Evolutionary conservation across 1,140 invertebrate species (phyloP), one percentile per base, ranked within the genome.

Genomic region (Pissodes strobi): DNA sequence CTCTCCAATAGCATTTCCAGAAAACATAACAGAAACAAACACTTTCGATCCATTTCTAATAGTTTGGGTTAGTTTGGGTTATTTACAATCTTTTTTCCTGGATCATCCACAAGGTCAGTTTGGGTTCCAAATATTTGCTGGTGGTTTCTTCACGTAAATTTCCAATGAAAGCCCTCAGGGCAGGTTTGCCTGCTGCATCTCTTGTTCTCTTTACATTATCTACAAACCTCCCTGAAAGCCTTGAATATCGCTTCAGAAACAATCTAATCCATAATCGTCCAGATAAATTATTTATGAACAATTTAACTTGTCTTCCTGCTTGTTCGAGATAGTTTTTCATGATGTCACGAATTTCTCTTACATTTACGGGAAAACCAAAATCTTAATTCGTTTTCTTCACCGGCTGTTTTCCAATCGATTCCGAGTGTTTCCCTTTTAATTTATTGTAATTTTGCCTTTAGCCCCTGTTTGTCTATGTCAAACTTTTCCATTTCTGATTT

Each of bases 211-310:
- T 60, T n/a, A 60, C 27, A 37, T 60, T 60, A 9, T 57, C 18
- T 9, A 8, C 22, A n/a, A 60, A 27, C 10, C 58, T 2, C 6
- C 4, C 19, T 3, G 43, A 17, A 21, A 60, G 23, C 21, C 21
- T 15, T n/a, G 41, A 6, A 27, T 48, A n/a, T 6, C 56, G 2
- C 10, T 6, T 34, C 19, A 59, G 17, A 23, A 53, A 59, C 3
- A 12, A 4, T 46, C 49, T 46, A 13, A 45, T 13, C 39, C 22
- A 60, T 2, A 52, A 43, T 22, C n/a, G 12, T 10, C 58, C 58
- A 60, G 58, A 25, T 8, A 51, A 13, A 51, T 60, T 60, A 6
- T 60, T 21, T 38, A 21, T 62, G 25, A 62, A 62, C 17, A 53
- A 1, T 48, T 8, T 53, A 13, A 59, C 38, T 22, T 22, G 10